Conservation (phyloP, 2,888 invertebrate genomes). For the Apeira syringaria region DNA sequence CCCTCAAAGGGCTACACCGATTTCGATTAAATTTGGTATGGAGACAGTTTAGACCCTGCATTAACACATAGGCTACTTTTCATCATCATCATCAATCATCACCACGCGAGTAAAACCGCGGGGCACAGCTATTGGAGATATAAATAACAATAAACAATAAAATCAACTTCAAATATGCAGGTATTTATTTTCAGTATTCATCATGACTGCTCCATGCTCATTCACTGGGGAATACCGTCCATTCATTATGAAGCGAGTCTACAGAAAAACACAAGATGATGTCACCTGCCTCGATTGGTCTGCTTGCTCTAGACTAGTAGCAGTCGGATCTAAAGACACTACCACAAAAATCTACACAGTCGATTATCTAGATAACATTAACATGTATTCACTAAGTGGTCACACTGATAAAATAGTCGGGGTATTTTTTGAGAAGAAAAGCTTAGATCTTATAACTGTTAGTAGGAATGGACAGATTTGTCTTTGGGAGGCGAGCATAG, state of each 20-base stretch:
- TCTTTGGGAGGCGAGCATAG: slow-evolving; percentile 93
- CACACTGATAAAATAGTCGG: slow-evolving; percentile 93
- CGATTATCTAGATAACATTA: slow-evolving; percentile 89
- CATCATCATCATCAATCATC: no score
- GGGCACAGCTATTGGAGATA: no score
- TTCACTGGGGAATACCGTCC: slow-evolving; percentile 93
- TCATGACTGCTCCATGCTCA: slow-evolving; percentile 93
- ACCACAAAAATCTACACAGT: slow-evolving; percentile 92
- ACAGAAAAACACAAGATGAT: slow-evolving; percentile 92
- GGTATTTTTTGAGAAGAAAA: slow-evolving; percentile 94
- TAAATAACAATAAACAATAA: no score
- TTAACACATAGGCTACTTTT: no score
- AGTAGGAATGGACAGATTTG: slow-evolving; percentile 91
- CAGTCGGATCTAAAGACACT: slow-evolving; percentile 96
- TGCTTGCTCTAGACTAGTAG: slow-evolving; percentile 93
- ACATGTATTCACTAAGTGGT: slow-evolving; percentile 89
- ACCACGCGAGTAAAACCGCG: no score
- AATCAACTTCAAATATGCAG: no score
- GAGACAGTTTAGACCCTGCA: no score
- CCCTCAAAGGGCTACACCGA: no score
- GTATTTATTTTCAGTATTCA: slow-evolving; percentile 85
- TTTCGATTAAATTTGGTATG: no score
- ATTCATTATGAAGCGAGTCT: slow-evolving; percentile 92
- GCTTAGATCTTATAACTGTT: slow-evolving; percentile 92
- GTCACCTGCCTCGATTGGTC: slow-evolving; percentile 97